Evolutionary conservation across 2,888 invertebrate species (phyloP).

Genomic region (Drosophila atroscutellata): DNA sequence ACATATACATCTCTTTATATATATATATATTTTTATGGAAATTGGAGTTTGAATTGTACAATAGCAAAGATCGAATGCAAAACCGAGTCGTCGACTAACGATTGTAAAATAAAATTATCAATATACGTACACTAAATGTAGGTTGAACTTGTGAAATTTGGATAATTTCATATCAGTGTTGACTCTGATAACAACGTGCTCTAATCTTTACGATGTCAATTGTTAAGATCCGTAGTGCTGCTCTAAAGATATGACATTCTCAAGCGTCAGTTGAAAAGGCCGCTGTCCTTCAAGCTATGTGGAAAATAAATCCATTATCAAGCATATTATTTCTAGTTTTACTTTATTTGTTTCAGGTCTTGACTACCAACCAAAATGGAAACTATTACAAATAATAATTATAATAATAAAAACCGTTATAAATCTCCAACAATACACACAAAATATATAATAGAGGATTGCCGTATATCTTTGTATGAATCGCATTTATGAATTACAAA

Average conservation of each 20-base stretch:
- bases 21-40: conserved; percentile 53
- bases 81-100: conserved; percentile 19
- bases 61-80: conserved; percentile 28
- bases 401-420: conserved; percentile 50
- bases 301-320: conserved; percentile 6
- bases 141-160: conserved; percentile 8
- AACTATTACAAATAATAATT: conserved; percentile 48
- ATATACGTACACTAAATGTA: conserved; percentile 30
- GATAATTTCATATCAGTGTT: conserved; percentile 11
- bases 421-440: conserved; percentile 49
- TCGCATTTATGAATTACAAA: conserved; percentile 31
- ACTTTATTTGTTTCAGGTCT: conserved; percentile 57
- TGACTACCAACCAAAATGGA: conserved; percentile 57
- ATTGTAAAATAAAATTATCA: conserved; percentile 70
- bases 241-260: conserved; percentile 3
- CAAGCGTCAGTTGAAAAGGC: conserved; percentile 50
- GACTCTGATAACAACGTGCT: conserved; percentile 43
- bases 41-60: conserved; percentile 44
- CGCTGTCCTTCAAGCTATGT: conserved; percentile 61
- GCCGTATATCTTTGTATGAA: conserved; percentile 40
- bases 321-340: conserved; percentile 25
- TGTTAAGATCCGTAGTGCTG: neutral
- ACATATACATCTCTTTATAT: conserved; percentile 27
- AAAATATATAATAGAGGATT: conserved; percentile 34
- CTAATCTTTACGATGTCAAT: conserved; percentile 50